Percentiles rank a stretch among this genome's conserved stretches.
phyloP scores from a whole-genome alignment of 2,113 vertebrate genomes.

The Tragelaphus strepsiceros region DNA sequence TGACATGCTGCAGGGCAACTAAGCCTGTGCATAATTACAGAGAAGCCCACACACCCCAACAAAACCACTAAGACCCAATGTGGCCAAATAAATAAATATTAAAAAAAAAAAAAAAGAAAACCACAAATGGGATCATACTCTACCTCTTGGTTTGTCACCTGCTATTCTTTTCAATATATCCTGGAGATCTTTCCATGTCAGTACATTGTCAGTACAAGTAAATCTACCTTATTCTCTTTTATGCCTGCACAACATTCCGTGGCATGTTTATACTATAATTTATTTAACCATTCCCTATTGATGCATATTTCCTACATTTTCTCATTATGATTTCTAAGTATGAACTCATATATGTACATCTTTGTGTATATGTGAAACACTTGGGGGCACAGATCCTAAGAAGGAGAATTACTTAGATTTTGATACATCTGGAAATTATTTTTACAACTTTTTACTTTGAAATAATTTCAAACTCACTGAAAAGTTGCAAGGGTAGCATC shows the following conservation, averaged over 20 bases:
- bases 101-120: background rate
- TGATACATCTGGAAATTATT: constrained; percentile 14
- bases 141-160: background rate
- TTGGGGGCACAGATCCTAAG: background rate
- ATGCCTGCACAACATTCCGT: background rate
- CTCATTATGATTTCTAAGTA: background rate
- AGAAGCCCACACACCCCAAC: background rate
- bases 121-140: background rate
- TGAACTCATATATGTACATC: background rate
- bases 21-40: background rate
- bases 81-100: background rate
- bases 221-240: background rate
- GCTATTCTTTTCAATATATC: background rate
- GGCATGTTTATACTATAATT: background rate
- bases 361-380: background rate
- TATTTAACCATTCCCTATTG: background rate
- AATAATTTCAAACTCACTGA: constrained; percentile 31
- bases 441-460: constrained; percentile 6
- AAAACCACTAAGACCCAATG: background rate
- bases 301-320: background rate
- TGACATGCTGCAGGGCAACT: background rate
- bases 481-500: constrained; percentile 3
- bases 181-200: background rate
- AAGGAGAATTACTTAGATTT: constrained; percentile 19
- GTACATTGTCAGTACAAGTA: background rate